Base-by-base conservation (phyloP, 2,888 invertebrate genomes). In the Scelioninae gen. 1 region DNA sequence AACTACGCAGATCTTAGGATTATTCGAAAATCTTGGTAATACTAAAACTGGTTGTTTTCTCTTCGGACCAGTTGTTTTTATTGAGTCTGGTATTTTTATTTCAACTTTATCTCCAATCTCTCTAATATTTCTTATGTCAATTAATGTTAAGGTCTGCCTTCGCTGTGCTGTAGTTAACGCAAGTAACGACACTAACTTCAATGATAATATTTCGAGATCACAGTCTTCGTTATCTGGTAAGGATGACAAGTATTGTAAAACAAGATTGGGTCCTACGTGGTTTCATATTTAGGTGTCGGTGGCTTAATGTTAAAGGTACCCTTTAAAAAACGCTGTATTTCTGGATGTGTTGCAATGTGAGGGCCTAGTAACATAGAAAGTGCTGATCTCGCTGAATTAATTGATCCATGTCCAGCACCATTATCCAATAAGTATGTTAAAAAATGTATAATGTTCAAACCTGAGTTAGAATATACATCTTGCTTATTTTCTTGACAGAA, bases 231-330 rank as follows among this genome's bases (percentile, higher is more conserved):
- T 85, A 10, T 16, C 8, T 15, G 58, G 53, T 40, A 63, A 38
- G 0, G 65, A 51, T 1, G 7, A 8, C 8, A 86, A 65, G 83
- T 84, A 86, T n/a, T 87, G 69, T 23, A 89, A 72, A 9, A 88
- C 86, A 85, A 56, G 23, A 34, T 55, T 1, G 86, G 86, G 55
- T 88, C 85, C 88, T 87, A 89, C 2, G 84, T 86, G 5, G 47
- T 40, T 1, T 84, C 82, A 76, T 88, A 88, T 76, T 85, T 88
- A 0, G 86, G 85, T 11, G 10, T 66, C 3, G 85, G 56, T 0
- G 86, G 87, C 63, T 83, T 85, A 0, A 84, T 13, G 47, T 87
- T 88, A 11, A 65, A 81, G 11, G 85, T 62, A 10, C 86, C 86
- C 66, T 85, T 87, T 9, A 88, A 53, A 56, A 88, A 87, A 31